Base-by-base conservation (phyloP, 2,113 vertebrate genomes). In the Stictonetta naevosa region DNA sequence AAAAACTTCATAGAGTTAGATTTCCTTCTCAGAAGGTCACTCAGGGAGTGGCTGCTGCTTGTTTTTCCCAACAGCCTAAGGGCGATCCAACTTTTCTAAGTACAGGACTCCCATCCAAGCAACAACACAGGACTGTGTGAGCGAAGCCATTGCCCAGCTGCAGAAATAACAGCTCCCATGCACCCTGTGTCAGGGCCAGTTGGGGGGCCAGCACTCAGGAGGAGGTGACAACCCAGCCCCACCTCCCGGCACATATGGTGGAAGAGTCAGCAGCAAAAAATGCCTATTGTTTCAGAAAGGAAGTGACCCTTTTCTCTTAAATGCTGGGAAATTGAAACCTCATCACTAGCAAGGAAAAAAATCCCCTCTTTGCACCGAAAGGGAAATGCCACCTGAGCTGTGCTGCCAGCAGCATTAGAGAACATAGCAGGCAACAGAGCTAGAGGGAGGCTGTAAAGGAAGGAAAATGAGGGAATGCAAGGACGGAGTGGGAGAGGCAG, bases 251-350 rank as follows among this genome's bases (percentile, higher is more conserved):
- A 53, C 71, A 36, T 40, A 15, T 2, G 34, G 53, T 46, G 50
- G 86, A 92, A 91, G 83, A 92, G 81, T 96, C 91, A 95, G 55
- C 90, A 75, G 74, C 59, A 86, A 94, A 86, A 96, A 95, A 96
- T 84, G 94, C 50, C 76, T 91, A 96, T 95, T 98, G 97, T 98
- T 98, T 98, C 89, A 92, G 94, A 96, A 92, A 88, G 96, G 95
- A 97, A 97, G 92, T 94, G 95, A 92, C 76, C 88, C 74, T 96
- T 97, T 86, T 84, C 93, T 92, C 86, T 81, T 79, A 96, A 94
- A 93, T 96, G 79, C 79, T 93, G 73, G 95, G 92, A 97, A 97
- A 90, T 22, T 25, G 38, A 90, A 82, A 95, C 46, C 86, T 94
- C 93, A 95, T 83, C 79, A n/a, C 3, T 36, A 73, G 85, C 36